Percentiles rank a stretch among this genome's conserved stretches.
phyloP scores from a whole-genome alignment of 2,797 vertebrate genomes.

The Tolypeutes matacus region DNA sequence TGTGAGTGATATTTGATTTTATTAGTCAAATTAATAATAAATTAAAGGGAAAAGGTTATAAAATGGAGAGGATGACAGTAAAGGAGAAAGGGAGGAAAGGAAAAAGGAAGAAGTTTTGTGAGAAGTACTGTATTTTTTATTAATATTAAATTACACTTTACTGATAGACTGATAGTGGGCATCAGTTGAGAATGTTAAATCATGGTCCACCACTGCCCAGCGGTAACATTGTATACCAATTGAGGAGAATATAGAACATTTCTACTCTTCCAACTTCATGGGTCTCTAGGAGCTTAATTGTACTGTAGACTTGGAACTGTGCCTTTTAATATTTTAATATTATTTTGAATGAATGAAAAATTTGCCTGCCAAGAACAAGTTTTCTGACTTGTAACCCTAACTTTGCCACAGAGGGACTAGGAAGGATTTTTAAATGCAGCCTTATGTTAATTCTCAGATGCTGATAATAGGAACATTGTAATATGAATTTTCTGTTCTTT shows the following conservation, averaged over 20 bases:
- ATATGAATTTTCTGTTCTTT: not conserved
- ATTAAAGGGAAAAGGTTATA: not conserved
- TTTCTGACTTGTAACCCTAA: conserved; percentile 67
- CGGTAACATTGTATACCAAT: conserved; percentile 42
- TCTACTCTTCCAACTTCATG: not conserved
- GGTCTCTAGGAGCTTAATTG: not conserved
- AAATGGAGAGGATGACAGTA: not conserved
- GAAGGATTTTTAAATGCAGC: conserved; percentile 8
- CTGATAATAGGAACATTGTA: conserved; percentile 6
- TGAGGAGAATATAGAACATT: conserved; percentile 1
- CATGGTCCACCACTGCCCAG: not conserved
- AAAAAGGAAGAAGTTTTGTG: not conserved
- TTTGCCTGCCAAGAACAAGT: conserved; percentile 47
- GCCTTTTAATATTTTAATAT: conserved; percentile 37
- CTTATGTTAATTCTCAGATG: conserved; percentile 22
- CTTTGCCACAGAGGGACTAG: conserved; percentile 40
- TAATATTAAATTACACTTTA: conserved; percentile 5
- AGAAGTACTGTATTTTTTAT: not conserved
- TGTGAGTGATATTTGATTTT: not conserved
- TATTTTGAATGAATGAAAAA: conserved; percentile 43
- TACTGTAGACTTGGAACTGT: conserved; percentile 27
- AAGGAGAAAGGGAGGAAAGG: no score
- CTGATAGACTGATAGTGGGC: not conserved
- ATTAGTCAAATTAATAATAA: conserved; percentile 3
- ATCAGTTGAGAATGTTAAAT: conserved; percentile 14